Evolutionary conservation across 2,113 vertebrate genomes (phyloP).

Genomic region (Notechis scutatus): DNA sequence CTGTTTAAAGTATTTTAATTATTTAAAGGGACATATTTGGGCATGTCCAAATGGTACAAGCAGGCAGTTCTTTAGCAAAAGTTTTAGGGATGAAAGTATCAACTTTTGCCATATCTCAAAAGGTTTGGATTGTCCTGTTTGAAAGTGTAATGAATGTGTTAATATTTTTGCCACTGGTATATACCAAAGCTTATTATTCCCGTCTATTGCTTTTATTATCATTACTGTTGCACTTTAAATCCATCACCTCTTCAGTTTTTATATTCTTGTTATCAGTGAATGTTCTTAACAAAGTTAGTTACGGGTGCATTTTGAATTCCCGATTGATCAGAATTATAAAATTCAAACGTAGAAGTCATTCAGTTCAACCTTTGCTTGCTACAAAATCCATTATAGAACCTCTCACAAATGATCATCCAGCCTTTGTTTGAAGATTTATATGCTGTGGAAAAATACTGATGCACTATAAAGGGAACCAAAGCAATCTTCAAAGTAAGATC

Average conservation of each 20-base stretch:
- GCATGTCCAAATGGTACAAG: background rate
- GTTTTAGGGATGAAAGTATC: background rate
- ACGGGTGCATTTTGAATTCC: background rate
- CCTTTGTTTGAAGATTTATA: background rate
- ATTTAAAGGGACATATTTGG: background rate
- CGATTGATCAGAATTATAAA: background rate
- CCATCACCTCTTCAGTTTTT: background rate
- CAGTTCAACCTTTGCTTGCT: background rate
- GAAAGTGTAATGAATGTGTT: background rate
- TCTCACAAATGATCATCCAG: background rate
- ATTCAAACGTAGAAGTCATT: background rate
- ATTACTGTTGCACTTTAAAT: background rate
- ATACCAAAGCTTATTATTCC: background rate
- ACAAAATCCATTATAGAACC: background rate
- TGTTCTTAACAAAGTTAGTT: background rate
- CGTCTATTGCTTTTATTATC: background rate
- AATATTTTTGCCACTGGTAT: background rate
- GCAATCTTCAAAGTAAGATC: background rate
- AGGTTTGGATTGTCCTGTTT: background rate
- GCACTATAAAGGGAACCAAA: background rate
- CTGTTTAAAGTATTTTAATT: background rate
- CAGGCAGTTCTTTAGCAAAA: background rate
- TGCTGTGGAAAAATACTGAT: background rate
- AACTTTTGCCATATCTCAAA: background rate
- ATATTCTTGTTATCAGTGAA: background rate